phyloP scores from a whole-genome alignment of 2,888 invertebrate genomes.

The Eupithecia insigniata region DNA sequence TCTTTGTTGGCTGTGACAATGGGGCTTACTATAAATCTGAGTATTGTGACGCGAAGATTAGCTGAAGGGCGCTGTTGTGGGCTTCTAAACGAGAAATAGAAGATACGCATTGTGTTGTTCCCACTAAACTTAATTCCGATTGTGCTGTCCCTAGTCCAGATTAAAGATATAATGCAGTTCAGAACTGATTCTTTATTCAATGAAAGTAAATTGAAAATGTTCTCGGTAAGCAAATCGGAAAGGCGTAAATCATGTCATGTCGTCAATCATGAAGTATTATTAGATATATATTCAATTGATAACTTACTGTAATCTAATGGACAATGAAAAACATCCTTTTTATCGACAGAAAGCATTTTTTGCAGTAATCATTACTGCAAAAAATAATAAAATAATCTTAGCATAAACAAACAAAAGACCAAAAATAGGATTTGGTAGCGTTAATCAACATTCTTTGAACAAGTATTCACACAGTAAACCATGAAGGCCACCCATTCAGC shows the following conservation, averaged over 20 bases:
- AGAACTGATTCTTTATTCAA: constrained; percentile 49
- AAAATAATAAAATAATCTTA: not conserved
- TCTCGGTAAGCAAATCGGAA: too few species aligned
- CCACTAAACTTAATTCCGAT: constrained; percentile 69
- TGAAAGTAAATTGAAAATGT: constrained; percentile 50
- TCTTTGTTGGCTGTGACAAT: constrained; percentile 80
- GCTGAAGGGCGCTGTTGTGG: constrained; percentile 57
- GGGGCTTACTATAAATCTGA: constrained; percentile 72
- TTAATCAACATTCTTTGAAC: constrained; percentile 6
- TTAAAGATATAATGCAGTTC: constrained; percentile 59
- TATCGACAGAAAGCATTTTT: not conserved
- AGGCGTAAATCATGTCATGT: constrained; percentile 48
- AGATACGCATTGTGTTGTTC: constrained; percentile 65
- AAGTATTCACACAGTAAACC: constrained; percentile 23
- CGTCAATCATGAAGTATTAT: constrained; percentile 31
- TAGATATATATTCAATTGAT: constrained; percentile 20
- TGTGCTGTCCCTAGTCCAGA: constrained; percentile 63
- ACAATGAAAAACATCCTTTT: not conserved
- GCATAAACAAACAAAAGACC: not conserved
- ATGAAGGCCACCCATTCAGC: constrained; percentile 68
- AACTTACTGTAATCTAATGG: not conserved
- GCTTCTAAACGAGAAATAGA: constrained; percentile 65
- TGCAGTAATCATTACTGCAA: not conserved
- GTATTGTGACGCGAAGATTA: constrained; percentile 76
- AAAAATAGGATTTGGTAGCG: not conserved